These are phyloP conservation scores for Ips nitidus DNA, from an alignment of 1,140 invertebrate genomes.

Conservation along the genomic window DNA sequence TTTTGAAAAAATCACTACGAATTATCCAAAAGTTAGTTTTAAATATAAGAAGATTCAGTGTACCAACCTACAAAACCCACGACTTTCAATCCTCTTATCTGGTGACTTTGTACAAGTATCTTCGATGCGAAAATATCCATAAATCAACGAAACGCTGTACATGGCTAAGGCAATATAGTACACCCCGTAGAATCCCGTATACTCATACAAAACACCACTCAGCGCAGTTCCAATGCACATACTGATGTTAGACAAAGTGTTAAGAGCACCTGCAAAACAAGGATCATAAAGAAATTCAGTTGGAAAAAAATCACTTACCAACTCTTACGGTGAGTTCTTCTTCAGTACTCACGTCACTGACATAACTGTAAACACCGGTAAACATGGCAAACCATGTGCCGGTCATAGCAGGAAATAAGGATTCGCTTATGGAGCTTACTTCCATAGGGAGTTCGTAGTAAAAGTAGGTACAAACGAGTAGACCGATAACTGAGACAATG, in stretches of 20 bases:
- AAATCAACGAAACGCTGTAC: conserved; percentile 42
- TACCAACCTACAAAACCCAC: conserved; percentile 28
- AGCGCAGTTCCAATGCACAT: conserved; percentile 58
- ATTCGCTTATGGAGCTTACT: conserved; percentile 58
- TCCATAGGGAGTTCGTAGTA: conserved; percentile 58
- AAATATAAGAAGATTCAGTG: background rate
- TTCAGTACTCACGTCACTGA: conserved; percentile 57
- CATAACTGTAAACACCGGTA: conserved; percentile 65
- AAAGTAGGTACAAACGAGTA: conserved; percentile 45
- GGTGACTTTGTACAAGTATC: conserved; percentile 33
- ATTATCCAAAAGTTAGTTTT: background rate
- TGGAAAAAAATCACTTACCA: conserved; percentile 16
- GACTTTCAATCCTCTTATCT: conserved; percentile 7
- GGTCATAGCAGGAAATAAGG: conserved; percentile 59
- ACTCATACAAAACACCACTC: conserved; percentile 57
- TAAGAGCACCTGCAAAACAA: conserved; percentile 51
- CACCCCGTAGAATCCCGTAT: conserved; percentile 61
- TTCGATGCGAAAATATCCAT: conserved; percentile 43
- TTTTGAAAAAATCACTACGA: conserved; percentile 46
- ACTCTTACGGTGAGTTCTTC: conserved; percentile 61
- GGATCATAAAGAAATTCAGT: conserved; percentile 4
- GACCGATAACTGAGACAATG: conserved; percentile 42
- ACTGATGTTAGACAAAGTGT: conserved; percentile 55
- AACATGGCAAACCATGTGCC: conserved; percentile 62
- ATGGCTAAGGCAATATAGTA: conserved; percentile 53